Evolutionary conservation across 2,797 vertebrate genomes (phyloP), one percentile per base, ranked within the genome.

Genomic region (Glyptemys insculpta): DNA sequence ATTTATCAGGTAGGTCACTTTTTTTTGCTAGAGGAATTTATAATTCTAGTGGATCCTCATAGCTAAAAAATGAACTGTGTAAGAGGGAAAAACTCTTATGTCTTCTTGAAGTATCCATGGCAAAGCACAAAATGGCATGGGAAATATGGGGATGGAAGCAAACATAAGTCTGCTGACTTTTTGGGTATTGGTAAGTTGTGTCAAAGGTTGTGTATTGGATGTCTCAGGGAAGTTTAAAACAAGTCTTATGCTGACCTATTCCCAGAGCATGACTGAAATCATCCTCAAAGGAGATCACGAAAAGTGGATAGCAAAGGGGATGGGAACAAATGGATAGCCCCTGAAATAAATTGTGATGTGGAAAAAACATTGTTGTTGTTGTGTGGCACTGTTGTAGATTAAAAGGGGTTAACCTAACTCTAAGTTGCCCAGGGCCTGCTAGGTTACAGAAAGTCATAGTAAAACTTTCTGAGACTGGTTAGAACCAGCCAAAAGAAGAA

Each of bases 21-120:
- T 1, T 8, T 41, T 62, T 31, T 29, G 44, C 5, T 78, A 12
- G 83, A 76, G 21, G 57, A 72, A 72, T 72, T 37, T 68, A 3
- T 53, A 87, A 79, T 53, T 53, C 2, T 41, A 50, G 0, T 27
- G 23, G 27, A 90, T 37, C 14, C 16, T 10, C 81, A 92, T 59
- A 87, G 4, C 2, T 76, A 68, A n/a, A n/a, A 72, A 53, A 82
- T 31, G 19, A 62, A 91, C 37, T 53, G 9, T 0, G 34, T 21
- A 68, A 68, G 54, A n/a, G 11, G 31, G 6, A 59, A 44, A 62
- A 89, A 25, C 1, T 54, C 11, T 2, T 44, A 72, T 0, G 25
- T 81, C 65, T 88, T 9, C 27, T 79, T 83, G 31, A 34, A 16
- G 31, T 34, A 62, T 34, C 14, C 59, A 62, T 6, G 62, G 8